Conservation (phyloP, 2,797 vertebrate species). For the Loris lydekkerianus region DNA sequence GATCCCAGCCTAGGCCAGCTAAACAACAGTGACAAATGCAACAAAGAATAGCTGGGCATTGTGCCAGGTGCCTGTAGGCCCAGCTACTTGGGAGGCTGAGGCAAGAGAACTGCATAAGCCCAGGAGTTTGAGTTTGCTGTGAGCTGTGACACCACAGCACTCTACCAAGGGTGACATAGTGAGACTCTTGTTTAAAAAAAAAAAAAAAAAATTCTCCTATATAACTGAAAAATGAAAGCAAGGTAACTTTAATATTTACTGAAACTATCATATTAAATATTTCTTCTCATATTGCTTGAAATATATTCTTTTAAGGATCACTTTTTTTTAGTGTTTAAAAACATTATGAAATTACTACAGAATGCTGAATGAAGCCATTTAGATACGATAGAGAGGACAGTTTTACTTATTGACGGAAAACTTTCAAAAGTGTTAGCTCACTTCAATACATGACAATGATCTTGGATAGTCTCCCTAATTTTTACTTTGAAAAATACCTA, state of each 20-base stretch:
- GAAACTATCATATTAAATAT: background rate
- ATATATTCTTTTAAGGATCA: background rate
- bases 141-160: too few species aligned
- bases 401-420: background rate
- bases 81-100: too few species aligned
- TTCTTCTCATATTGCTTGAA: background rate
- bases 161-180: too few species aligned
- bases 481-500: slow-evolving; percentile 53
- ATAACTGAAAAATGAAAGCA: background rate
- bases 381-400: background rate
- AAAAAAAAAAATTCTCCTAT: background rate
- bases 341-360: slow-evolving; percentile 1
- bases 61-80: too few species aligned
- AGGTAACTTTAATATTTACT: background rate
- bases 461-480: background rate
- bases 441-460: background rate
- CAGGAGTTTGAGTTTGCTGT: too few species aligned
- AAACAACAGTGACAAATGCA: too few species aligned
- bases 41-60: too few species aligned
- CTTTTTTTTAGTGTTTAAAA: background rate
- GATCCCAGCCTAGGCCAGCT: too few species aligned
- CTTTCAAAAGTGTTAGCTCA: background rate
- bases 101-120: too few species aligned
- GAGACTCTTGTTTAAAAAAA: too few species aligned
- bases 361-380: slow-evolving; percentile 2